These are phyloP conservation scores for Coelinius sp. DNA, from an alignment of 2,888 invertebrate genomes.

Conservation along the genomic window DNA sequence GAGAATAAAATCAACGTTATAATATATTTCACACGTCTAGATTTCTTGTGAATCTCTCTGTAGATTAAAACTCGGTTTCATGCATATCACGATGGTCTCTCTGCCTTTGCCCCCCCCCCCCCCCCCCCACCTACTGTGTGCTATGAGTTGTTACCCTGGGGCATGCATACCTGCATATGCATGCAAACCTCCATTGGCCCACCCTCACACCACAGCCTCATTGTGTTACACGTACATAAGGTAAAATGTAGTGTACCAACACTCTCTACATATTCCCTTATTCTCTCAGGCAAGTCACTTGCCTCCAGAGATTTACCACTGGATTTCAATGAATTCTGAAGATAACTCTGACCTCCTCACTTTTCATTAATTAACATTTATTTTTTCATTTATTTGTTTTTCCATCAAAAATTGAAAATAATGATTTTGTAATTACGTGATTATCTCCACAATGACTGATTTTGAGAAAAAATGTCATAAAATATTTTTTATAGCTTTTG, in stretches of 20 bases:
- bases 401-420: too few relatives aligned
- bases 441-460: too few relatives aligned
- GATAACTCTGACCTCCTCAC: too few relatives aligned
- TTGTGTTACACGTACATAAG: slow-evolving; percentile 11
- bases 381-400: too few relatives aligned
- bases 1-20: slow-evolving; percentile 14
- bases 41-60: slow-evolving; percentile 44
- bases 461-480: too few relatives aligned
- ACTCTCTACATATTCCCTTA: slow-evolving; percentile 32
- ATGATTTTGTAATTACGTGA: too few relatives aligned
- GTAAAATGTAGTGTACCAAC: slow-evolving; percentile 38
- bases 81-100: slow-evolving; percentile 60
- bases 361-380: too few relatives aligned
- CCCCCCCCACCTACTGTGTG: slow-evolving; percentile 34
- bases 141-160: slow-evolving; percentile 66
- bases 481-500: too few relatives aligned
- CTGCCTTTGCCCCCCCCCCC: slow-evolving; percentile 50
- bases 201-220: slow-evolving; percentile 37
- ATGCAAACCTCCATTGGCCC: slow-evolving; percentile 51
- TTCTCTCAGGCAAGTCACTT: slow-evolving; percentile 18
- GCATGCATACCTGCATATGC: slow-evolving; percentile 68
- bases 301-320: slow-evolving; percentile 49
- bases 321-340: slow-evolving; percentile 65
- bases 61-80: slow-evolving; percentile 58
- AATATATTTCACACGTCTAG: slow-evolving; percentile 15